Evolutionary conservation across 2,113 vertebrate genomes (phyloP), one percentile per base, ranked within the genome.

Genomic region (Petrocephalus microphthalmus): DNA sequence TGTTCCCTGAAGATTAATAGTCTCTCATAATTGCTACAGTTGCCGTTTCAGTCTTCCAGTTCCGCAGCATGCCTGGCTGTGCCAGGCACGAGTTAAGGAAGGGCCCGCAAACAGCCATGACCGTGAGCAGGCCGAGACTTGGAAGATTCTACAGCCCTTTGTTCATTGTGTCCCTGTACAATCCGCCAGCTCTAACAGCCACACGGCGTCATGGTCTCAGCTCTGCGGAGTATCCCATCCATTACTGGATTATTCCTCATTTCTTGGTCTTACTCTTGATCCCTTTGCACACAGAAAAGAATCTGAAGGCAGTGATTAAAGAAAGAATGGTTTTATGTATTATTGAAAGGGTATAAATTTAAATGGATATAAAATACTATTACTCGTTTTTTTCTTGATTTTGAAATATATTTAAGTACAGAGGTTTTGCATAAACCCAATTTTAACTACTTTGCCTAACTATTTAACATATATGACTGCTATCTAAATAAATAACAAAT

Each of bases 1-100:
- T 56, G 51, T 51, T 51, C 45, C 49, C 42, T n/a, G n/a, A 33
- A 25, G 84, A 54, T 85, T 53, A 82, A 22, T 54, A 19, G 22
- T 47, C 7, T 82, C 22, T 54, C 25, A 19, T 53, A 10, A 51
- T 37, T 33, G 33, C 22, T 53, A 22, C 49, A 33, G 88, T 82
- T 74, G 29, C 88, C 89, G 90, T 90, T 92, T 90, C 90, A n/a
- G 67, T 49, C 60, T 87, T 81, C 52, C 91, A 88, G 51, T 88
- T 89, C 90, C 81, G 86, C 88, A 89, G 91, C 91, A 92, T 91
- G 90, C 88, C 92, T 93, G 92, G 92, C 90, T 90, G 93, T 93
- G 92, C 94, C 94, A 94, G 93, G 92, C 93, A 92, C 93, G 90
- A 90, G 90, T 74, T 57, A 88, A 86, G 88, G 56, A 87, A 88